These are phyloP conservation scores for Drosophila sturtevanti DNA, from an alignment of 1,140 invertebrate genomes.

Conservation along the genomic window DNA sequence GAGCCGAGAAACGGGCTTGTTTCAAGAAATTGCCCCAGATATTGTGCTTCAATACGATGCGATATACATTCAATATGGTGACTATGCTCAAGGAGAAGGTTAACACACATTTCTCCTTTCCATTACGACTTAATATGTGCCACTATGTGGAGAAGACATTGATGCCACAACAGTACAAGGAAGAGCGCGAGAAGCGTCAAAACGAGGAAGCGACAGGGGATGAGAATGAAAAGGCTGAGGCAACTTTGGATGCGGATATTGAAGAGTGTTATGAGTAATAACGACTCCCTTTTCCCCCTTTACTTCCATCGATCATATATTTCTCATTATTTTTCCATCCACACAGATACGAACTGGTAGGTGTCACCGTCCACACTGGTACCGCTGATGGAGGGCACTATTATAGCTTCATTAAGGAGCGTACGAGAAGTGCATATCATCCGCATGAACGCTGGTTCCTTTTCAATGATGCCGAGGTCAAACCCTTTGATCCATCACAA, in stretches of 20 bases:
- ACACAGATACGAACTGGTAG: constrained; percentile 94
- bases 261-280: constrained; percentile 76
- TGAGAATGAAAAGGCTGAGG: constrained; percentile 66
- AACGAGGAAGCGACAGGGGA: constrained; percentile 39
- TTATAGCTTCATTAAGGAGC: constrained; percentile 97
- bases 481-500: constrained; percentile 96
- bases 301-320: background rate
- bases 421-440: constrained; percentile 84
- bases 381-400: constrained; percentile 98
- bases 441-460: constrained; percentile 93
- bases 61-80: constrained; percentile 99
- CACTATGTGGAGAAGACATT: constrained; percentile 97
- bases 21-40: constrained; percentile 97
- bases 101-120: constrained; percentile 98
- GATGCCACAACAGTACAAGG: constrained; percentile 93
- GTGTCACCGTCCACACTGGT: constrained; percentile 97
- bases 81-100: constrained; percentile 99
- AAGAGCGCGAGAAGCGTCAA: constrained; percentile 67
- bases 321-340: constrained; percentile 53
- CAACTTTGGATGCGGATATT: constrained; percentile 64
- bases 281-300: too few species aligned
- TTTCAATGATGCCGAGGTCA: constrained; percentile 98
- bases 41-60: constrained; percentile 98
- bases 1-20: constrained; percentile 96
- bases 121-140: constrained; percentile 95